Conservation (phyloP, 2,888 invertebrate species). For the Polia nebulosa region DNA sequence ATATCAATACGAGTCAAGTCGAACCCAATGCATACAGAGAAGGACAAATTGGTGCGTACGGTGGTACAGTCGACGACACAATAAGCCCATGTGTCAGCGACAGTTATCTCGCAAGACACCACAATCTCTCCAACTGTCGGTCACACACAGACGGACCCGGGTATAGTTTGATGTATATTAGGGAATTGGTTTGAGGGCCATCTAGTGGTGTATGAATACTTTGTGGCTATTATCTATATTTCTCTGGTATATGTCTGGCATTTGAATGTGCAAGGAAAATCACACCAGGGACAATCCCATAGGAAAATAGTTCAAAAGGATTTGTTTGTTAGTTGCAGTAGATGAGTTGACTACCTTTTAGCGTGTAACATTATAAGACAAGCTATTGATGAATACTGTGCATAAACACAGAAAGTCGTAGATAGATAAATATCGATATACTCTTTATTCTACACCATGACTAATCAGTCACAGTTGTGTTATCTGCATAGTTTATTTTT, state of each 20-base stretch:
- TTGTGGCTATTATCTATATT: background rate
- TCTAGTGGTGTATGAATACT: slow-evolving; percentile 18
- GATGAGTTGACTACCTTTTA: background rate
- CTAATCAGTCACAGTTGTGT: too few species aligned
- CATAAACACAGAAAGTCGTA: too few species aligned
- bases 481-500: background rate
- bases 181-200: slow-evolving; percentile 18
- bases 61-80: slow-evolving; percentile 58
- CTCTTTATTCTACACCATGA: too few species aligned
- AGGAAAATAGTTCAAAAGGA: too few species aligned
- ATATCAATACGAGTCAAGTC: slow-evolving; percentile 25
- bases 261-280: too few species aligned
- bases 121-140: slow-evolving; percentile 65
- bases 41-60: slow-evolving; percentile 49
- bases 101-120: slow-evolving; percentile 67
- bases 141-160: slow-evolving; percentile 57
- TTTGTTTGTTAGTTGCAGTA: background rate
- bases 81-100: slow-evolving; percentile 65
- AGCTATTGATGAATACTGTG: background rate
- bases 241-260: too few species aligned
- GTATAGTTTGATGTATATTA: slow-evolving; percentile 43
- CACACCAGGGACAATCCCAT: background rate
- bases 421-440: too few species aligned
- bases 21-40: slow-evolving; percentile 25
- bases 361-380: background rate